These are phyloP conservation scores for Elephantulus edwardii DNA, from an alignment of 2,113 vertebrate species.

Conservation along the genomic window DNA sequence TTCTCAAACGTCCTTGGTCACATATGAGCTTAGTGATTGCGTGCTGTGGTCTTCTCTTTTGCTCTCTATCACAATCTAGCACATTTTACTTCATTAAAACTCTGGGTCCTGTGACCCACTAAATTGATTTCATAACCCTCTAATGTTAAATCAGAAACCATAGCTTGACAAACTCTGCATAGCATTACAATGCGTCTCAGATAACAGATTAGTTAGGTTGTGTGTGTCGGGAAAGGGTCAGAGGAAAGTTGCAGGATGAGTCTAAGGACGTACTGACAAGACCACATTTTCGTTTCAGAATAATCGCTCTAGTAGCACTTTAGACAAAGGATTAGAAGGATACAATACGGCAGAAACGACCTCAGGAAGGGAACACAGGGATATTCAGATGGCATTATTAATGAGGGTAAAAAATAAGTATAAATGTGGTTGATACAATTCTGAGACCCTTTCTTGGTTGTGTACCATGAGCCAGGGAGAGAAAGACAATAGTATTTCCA, in stretches of 20 bases:
- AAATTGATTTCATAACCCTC: slow-evolving; percentile 48
- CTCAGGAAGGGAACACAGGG: not conserved
- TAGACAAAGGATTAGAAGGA: not conserved
- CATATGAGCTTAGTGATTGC: not conserved
- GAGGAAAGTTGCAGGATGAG: not conserved
- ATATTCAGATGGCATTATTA: not conserved
- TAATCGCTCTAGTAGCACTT: not conserved
- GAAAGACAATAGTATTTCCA: not conserved
- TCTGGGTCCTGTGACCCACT: slow-evolving; percentile 19
- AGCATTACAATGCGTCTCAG: not conserved
- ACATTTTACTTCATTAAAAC: slow-evolving; percentile 52
- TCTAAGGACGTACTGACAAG: not conserved
- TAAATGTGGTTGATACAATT: not conserved
- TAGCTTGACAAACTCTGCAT: slow-evolving; percentile 24
- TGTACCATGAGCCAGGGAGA: not conserved
- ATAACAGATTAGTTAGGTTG: slow-evolving; percentile 34
- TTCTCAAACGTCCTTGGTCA: not conserved
- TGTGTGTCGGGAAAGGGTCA: slow-evolving; percentile 25
- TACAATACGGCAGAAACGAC: not conserved
- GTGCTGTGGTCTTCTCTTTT: not conserved
- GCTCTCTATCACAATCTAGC: slow-evolving; percentile 1
- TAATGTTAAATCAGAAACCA: slow-evolving; percentile 57
- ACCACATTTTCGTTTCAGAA: not conserved
- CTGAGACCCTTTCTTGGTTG: not conserved
- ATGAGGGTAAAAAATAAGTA: not conserved